Evolutionary conservation across 2,113 vertebrate genomes (phyloP), one percentile per base, ranked within the genome.

Genomic region (Microcebus ravelobensis): DNA sequence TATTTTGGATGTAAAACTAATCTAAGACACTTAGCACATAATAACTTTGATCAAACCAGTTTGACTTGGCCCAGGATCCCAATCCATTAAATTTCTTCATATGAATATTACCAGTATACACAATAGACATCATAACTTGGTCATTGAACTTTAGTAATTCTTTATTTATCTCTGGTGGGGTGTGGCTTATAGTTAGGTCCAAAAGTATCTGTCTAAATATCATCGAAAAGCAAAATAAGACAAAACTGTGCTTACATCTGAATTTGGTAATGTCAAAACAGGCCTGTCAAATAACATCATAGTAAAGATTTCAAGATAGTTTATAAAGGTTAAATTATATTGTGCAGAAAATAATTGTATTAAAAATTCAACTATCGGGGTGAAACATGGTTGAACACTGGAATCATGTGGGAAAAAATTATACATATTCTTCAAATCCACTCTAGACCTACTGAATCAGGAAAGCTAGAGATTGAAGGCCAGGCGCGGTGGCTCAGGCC

Each of bases 1-100:
- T 92, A 82, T 94, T 84, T 83, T 70, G 12, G 18, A 82, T 74
- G 18, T 55, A 59, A 91, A 96, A 36, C 18, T 81, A 91, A 63
- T 70, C 36, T 50, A 36, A 81, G 65, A 48, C 25, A 91, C 23
- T 70, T 74, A 27, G 15, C 3, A 74, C 20, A 21, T 87, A 10
- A 68, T 71, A 89, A 89, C 76, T 95, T 84, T 88, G 31, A n/a
- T 20, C 4, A 90, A 93, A 83, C 1, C 29, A 85, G 81, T 85
- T 95, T 79, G 36, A 63, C 5, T 70, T 70, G 50, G 9, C 71
- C 12, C 4, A n/a, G 73, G 79, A 57, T 25, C 23, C 1, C 3
- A 91, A 21, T 68, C 13, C 12, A 52, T 76, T 95, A 67, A 36
- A 8, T 89, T 77, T 91, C 65, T 36, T 8, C 36, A 12, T 45